Percentiles rank a stretch among this genome's conserved stretches.
These are phyloP conservation scores for Charina bottae DNA, from an alignment of 2,113 vertebrate species.

Conservation along the genomic window DNA sequence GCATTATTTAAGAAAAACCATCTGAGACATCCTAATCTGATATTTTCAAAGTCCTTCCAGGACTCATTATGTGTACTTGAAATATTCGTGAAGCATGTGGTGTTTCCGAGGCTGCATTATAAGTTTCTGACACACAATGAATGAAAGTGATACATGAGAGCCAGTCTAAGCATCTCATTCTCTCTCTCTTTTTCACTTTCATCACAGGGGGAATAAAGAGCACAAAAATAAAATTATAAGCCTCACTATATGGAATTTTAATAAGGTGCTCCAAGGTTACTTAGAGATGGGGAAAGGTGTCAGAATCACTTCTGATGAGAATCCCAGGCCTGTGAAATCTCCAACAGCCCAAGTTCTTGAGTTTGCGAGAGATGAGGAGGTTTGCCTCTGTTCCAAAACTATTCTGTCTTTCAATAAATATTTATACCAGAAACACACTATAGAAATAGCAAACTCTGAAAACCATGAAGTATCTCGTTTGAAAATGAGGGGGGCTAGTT, in stretches of 20 bases:
- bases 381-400: background rate
- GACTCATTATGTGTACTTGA: slow-evolving; percentile 44
- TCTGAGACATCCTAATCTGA: slow-evolving; percentile 54
- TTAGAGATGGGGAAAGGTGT: background rate
- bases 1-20: slow-evolving; percentile 52
- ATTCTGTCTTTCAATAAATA: background rate
- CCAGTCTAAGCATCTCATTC: slow-evolving; percentile 32
- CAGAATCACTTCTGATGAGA: slow-evolving; percentile 20
- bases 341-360: background rate
- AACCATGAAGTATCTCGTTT: background rate
- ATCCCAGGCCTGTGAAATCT: slow-evolving; percentile 26
- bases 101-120: slow-evolving; percentile 41
- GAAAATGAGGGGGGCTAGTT: background rate
- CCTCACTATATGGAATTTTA: slow-evolving; percentile 39
- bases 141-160: slow-evolving; percentile 34
- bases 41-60: slow-evolving; percentile 54
- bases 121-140: slow-evolving; percentile 39
- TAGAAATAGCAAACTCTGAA: background rate
- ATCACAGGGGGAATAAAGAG: slow-evolving; percentile 25
- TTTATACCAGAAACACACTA: background rate
- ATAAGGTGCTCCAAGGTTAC: slow-evolving; percentile 33
- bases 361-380: background rate
- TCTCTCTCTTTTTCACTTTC: slow-evolving; percentile 46
- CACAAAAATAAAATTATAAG: slow-evolving; percentile 42
- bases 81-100: slow-evolving; percentile 35